Base-by-base conservation (phyloP, 2,113 vertebrate species). In the Progne subis region DNA sequence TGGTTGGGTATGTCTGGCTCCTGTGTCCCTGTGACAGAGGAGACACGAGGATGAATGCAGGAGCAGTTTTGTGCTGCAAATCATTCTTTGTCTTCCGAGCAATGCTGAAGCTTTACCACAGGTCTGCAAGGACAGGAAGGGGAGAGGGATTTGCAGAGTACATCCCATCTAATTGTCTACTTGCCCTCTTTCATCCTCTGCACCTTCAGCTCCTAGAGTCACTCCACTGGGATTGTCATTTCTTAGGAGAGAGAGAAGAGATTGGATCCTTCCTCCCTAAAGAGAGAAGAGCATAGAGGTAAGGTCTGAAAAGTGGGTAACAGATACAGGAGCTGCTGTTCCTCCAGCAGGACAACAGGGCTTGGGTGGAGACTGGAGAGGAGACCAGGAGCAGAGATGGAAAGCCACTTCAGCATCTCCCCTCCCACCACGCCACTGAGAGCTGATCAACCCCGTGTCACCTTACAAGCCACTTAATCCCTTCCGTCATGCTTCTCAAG, bases 401-500 rank as follows among this genome's bases (percentile, higher is more conserved):
- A 95, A 95, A 95, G 91, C 23, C 53, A 55, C 44, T 87, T 77
- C 84, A 91, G 26, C 75, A 89, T 82, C 69, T 91, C 79, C 47
- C 87, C 82, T 93, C 85, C 90, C 89, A 94, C 94, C 70, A 69
- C 0, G 1, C 50, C 64, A 63, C 71, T 37, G 87, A 83, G 82
- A 43, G 75, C 55, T 91, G 94, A 94, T 96, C 83, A 94, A 61
- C 70, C 92, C 52, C 92, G 96, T 94, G 91, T 97, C 95, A 95
- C 94, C 88, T 97, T 97, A 97, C 97, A 95, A 83, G 86, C 86
- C 74, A 94, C 78, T 92, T 97, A 97, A 97, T 96, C 94, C 94
- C 65, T 95, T 96, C 93, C 81, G 95, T 97, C 95, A 97, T 80
- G 97, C 95, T 52, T 92, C 86, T 93, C 90, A 91, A 96, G 76